Conservation (phyloP, 2,113 vertebrate species). For the Sander vitreus region DNA sequence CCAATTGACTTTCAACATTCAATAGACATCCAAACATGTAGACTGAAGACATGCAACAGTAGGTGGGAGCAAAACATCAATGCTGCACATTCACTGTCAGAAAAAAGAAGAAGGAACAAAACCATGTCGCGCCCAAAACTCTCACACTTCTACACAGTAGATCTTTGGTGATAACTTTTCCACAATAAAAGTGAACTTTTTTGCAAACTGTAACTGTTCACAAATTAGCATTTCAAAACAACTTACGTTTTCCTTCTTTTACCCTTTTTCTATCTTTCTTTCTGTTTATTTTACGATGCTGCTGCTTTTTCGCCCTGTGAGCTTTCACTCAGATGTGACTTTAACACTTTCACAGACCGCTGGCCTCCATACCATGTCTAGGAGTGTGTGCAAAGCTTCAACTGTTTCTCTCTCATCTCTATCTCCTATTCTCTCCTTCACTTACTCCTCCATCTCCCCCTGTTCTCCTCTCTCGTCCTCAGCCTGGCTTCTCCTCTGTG, state of each 20-base stretch:
- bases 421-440: slow-evolving; percentile 27
- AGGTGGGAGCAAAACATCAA: slow-evolving; percentile 12
- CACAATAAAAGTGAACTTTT: neutral
- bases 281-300: slow-evolving; percentile 37
- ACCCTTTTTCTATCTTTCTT: slow-evolving; percentile 11
- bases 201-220: neutral
- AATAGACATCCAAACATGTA: slow-evolving; percentile 8
- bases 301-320: slow-evolving; percentile 51
- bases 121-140: neutral
- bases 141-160: neutral
- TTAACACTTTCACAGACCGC: slow-evolving; percentile 53
- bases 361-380: slow-evolving; percentile 36
- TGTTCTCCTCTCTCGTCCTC: slow-evolving; percentile 16
- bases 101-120: slow-evolving; percentile 33
- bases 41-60: neutral
- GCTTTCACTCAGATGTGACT: slow-evolving; percentile 61
- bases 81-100: neutral
- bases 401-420: slow-evolving; percentile 42
- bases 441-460: neutral
- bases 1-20: neutral
- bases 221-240: slow-evolving; percentile 27
- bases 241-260: neutral
- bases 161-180: slow-evolving; percentile 6
- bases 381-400: slow-evolving; percentile 31
- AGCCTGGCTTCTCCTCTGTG: neutral